Evolutionary conservation across 2,888 invertebrate species (phyloP).

Genomic region (Arenicola marina): DNA sequence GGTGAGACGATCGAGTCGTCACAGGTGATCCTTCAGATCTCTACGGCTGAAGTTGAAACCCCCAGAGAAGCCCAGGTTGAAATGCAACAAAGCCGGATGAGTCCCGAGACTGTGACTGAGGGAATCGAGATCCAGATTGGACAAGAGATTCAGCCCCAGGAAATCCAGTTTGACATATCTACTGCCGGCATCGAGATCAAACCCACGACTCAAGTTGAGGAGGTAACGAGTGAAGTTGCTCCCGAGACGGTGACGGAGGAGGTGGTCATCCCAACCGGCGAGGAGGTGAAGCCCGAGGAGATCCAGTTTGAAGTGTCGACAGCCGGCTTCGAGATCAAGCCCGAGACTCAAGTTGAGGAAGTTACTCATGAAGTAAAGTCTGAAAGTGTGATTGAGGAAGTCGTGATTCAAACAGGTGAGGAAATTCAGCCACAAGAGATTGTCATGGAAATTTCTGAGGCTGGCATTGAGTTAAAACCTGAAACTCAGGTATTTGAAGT

Average conservation of each 20-base stretch:
- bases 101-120: constrained; percentile 12
- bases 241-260: constrained; percentile 28
- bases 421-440: constrained; percentile 19
- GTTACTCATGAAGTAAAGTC: neutral
- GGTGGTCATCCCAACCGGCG: constrained; percentile 24
- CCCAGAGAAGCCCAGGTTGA: constrained; percentile 2
- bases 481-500: constrained; percentile 9
- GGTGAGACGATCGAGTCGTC: neutral
- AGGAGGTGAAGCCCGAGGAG: constrained; percentile 15
- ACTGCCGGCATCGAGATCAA: neutral
- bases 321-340: neutral
- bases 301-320: constrained; percentile 1
- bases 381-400: constrained; percentile 3
- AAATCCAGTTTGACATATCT: neutral
- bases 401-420: constrained; percentile 10
- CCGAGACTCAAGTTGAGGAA: constrained; percentile 3
- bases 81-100: constrained; percentile 6
- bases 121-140: constrained; percentile 3
- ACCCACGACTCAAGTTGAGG: neutral
- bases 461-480: neutral
- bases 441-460: constrained; percentile 8
- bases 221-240: neutral
- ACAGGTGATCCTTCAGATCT: constrained; percentile 12
- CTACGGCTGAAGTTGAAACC: constrained; percentile 3
- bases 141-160: constrained; percentile 14